phyloP scores from a whole-genome alignment of 1,140 invertebrate genomes.

The Amyelois transitella region DNA sequence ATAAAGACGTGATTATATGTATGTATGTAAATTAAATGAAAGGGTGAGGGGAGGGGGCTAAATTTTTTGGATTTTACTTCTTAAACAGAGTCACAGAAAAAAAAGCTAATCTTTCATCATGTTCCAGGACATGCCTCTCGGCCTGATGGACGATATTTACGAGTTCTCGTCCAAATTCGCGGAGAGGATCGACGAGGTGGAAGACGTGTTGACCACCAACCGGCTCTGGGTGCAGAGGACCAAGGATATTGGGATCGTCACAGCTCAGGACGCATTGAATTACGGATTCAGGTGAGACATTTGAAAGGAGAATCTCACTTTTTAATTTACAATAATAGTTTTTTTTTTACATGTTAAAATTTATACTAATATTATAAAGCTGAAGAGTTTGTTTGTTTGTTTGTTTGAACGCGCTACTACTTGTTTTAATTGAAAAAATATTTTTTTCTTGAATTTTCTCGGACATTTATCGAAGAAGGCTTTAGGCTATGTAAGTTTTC shows the following conservation, averaged over 20 bases:
- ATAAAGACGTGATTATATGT: no score
- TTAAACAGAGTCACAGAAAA: no score
- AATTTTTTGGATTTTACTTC: no score
- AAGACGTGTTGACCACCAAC: constrained; percentile 95
- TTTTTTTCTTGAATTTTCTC: no score
- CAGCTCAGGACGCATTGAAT: constrained; percentile 93
- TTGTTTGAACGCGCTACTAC: background rate
- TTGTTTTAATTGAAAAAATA: constrained; percentile 1
- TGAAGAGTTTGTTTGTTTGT: no score
- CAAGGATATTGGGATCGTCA: constrained; percentile 91
- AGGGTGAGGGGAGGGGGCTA: no score
- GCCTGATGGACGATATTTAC: constrained; percentile 97
- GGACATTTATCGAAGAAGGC: no score
- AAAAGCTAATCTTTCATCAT: constrained; percentile 17
- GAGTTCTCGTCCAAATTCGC: constrained; percentile 89
- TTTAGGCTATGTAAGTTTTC: no score
- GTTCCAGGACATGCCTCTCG: constrained; percentile 94
- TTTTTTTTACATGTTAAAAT: background rate
- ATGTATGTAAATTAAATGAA: no score
- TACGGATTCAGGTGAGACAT: constrained; percentile 86
- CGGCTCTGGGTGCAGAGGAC: constrained; percentile 93
- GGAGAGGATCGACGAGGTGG: constrained; percentile 94
- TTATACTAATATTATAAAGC: no score
- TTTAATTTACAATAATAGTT: background rate
- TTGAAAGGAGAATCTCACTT: background rate